A percentile compares a stretch with the other conserved stretches of the same genome.
phyloP scores from a whole-genome alignment of 2,797 vertebrate genomes.

The Neoniphon sammara region DNA sequence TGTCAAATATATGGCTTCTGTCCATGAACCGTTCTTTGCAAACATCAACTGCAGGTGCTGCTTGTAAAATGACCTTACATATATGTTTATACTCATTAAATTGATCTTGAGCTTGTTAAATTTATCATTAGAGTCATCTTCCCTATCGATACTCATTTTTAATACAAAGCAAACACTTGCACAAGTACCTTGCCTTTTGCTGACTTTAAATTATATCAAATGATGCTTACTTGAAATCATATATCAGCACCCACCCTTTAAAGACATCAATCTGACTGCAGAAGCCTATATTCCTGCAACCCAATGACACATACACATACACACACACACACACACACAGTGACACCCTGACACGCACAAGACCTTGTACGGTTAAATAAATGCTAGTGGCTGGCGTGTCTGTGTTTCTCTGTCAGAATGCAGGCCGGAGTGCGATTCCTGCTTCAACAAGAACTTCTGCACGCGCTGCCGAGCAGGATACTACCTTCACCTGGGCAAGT shows the following conservation, averaged over 20 bases:
- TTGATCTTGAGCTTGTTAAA: conserved; percentile 3
- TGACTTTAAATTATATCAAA: conserved; percentile 43
- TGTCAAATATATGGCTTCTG: conserved; percentile 22
- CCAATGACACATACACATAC: conserved; percentile 16
- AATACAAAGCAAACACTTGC: background rate
- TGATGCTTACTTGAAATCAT: conserved; percentile 32
- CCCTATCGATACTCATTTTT: background rate
- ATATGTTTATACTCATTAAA: conserved; percentile 4
- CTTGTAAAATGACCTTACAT: conserved; percentile 11
- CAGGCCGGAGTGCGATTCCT: conserved; percentile 97
- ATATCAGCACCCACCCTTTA: conserved; percentile 11
- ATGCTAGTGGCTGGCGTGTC: conserved; percentile 66
- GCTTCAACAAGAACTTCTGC: conserved; percentile 99
- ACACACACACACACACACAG: conserved; percentile 49
- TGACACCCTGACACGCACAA: conserved; percentile 20
- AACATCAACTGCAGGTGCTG: conserved; percentile 14
- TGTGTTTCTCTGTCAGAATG: conserved; percentile 90
- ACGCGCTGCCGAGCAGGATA: conserved; percentile 95
- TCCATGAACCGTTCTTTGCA: conserved; percentile 22
- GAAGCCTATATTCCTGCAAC: conserved; percentile 40
- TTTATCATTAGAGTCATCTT: background rate
- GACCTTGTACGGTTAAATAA: conserved; percentile 65
- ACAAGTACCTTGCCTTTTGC: conserved; percentile 18
- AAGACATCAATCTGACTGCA: conserved; percentile 25
- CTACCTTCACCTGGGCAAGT: conserved; percentile 97